These are phyloP conservation scores for Microcebus jonahi DNA, from an alignment of 2,113 vertebrate species.

Conservation along the genomic window DNA sequence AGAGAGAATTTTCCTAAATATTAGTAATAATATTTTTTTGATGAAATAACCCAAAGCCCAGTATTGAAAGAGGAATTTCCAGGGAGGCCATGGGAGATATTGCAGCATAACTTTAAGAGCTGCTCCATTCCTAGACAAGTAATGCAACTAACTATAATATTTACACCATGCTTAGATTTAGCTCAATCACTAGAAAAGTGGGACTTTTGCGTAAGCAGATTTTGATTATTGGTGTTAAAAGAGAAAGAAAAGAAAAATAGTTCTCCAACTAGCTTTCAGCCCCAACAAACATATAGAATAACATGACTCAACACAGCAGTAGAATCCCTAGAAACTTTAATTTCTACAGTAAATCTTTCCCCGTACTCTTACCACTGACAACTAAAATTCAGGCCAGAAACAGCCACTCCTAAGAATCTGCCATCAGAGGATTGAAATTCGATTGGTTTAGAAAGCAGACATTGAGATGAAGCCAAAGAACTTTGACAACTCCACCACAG, in stretches of 20 bases:
- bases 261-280: not conserved
- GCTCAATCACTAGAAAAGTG: not conserved
- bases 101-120: not conserved
- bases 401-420: not conserved
- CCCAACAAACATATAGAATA: not conserved
- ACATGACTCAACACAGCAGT: slow-evolving; percentile 8
- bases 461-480: not conserved
- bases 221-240: not conserved
- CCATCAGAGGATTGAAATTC: not conserved
- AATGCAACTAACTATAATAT: too few species aligned
- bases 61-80: not conserved
- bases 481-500: not conserved
- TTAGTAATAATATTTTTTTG: not conserved
- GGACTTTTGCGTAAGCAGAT: not conserved
- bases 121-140: not conserved
- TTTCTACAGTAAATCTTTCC: not conserved
- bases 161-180: not conserved
- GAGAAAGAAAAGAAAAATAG: not conserved
- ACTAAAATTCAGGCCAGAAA: not conserved
- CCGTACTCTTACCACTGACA: not conserved
- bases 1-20: not conserved
- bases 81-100: not conserved
- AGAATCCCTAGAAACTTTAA: slow-evolving; percentile 15
- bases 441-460: not conserved
- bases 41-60: not conserved